Evolutionary conservation across 2,888 invertebrate species (phyloP).

Genomic region (Tyria jacobaeae): DNA sequence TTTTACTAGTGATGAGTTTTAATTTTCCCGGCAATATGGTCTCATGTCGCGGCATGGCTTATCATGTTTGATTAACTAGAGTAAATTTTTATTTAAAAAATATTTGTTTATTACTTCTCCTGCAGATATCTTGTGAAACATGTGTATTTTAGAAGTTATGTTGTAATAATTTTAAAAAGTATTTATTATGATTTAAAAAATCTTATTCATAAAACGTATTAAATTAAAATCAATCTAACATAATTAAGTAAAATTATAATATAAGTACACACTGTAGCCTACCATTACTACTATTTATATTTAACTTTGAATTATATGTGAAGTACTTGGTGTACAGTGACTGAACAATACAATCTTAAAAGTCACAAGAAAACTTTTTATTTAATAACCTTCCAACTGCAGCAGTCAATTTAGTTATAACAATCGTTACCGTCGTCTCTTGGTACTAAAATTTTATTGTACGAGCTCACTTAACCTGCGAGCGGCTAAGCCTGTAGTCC

Average conservation of each 20-base stretch:
- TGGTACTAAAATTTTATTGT: constrained; percentile 76
- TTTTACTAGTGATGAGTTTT: neutral
- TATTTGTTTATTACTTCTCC: too few species aligned
- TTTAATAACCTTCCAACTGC: constrained; percentile 14
- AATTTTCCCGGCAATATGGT: too few species aligned
- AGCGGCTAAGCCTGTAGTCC: constrained; percentile 53
- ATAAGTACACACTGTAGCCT: neutral
- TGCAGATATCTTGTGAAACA: too few species aligned
- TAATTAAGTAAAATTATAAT: too few species aligned
- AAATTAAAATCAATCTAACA: too few species aligned
- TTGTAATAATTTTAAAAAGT: too few species aligned
- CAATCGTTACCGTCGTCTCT: constrained; percentile 47
- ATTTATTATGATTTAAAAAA: too few species aligned
- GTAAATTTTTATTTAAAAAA: too few species aligned
- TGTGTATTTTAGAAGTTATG: too few species aligned
- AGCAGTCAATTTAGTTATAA: constrained; percentile 51
- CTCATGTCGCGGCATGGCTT: too few species aligned
- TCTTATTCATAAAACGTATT: too few species aligned
- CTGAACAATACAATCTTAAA: neutral
- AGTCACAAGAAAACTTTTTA: constrained; percentile 9
- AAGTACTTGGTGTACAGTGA: neutral
- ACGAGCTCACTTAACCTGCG: constrained; percentile 71
- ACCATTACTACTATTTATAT: neutral
- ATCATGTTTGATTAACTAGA: too few species aligned
- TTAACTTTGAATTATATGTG: neutral